Evolutionary conservation across 2,113 vertebrate species (phyloP), one percentile per base, ranked within the genome.

Genomic region (Chlamydotis undulata): DNA sequence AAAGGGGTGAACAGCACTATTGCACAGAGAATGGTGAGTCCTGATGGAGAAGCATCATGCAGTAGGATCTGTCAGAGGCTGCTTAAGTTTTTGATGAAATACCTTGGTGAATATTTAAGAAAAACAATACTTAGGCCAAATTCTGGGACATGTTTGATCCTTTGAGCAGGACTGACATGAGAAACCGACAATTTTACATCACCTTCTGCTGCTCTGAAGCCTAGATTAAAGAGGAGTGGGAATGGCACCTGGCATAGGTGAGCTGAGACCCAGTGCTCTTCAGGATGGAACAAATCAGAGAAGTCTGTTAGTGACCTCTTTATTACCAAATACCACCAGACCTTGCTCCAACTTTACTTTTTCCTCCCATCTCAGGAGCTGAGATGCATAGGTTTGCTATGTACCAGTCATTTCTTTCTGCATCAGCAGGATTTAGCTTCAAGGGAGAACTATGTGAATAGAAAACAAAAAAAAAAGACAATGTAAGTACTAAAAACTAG

Each of bases 1-100:
- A 64, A 83, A 57, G 4, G 0, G 24, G 15, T 22, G 67, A 76
- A 19, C 0, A 0, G 16, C 41, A 45, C 41, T 67, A 10, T 56
- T 7, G 5, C 26, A 43, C 13, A 13, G 14, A 68, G 49, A 50
- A n/a, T n/a, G 7, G 23, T 74, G 47, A 12, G 2, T 53, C 24
- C 16, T 68, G 73, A 22, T n/a, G 29, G 70, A 89, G 8, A 8
- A 65, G 13, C 63, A 43, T 14, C 14, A 23, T 4, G 9, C 9
- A 52, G 43, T 29, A 60, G 24, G 26, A 43, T 87, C 19, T 2
- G 21, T 35, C 63, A 94, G 55, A 69, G 17, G 15, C 9, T 49
- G 9, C 1, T 63, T 64, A 16, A 16, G 21, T 1, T 87, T 85
- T 73, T 63, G 6, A 19, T 79, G 31, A 49, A 93, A 73, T 2